phyloP scores from a whole-genome alignment of 2,797 vertebrate genomes.

The Decapterus maruadsi region DNA sequence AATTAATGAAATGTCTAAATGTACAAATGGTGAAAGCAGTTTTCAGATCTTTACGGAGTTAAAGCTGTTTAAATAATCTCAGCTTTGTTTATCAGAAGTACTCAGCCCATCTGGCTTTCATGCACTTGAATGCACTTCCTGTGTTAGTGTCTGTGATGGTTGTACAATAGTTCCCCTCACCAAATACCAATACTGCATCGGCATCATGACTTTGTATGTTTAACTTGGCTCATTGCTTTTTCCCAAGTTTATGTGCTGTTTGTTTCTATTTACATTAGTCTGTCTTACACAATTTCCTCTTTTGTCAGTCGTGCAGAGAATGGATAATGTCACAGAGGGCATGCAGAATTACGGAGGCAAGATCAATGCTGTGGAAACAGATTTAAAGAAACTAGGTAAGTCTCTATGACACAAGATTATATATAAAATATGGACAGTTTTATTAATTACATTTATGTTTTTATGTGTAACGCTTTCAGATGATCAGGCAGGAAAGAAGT shows the following conservation, averaged over 20 bases:
- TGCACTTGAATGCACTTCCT: conserved; percentile 57
- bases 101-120: no score
- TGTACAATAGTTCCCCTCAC: neutral
- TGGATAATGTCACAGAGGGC: conserved; percentile 95
- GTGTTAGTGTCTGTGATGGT: conserved; percentile 12
- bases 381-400: conserved; percentile 95
- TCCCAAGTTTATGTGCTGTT: neutral
- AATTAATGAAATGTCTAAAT: no score
- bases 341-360: conserved; percentile 95
- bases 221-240: neutral
- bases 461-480: conserved; percentile 77
- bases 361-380: conserved; percentile 91
- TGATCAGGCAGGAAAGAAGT: conserved; percentile 91
- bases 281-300: neutral
- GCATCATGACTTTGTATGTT: conserved; percentile 6
- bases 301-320: conserved; percentile 93
- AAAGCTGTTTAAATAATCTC: no score
- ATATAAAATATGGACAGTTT: neutral
- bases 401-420: neutral
- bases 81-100: no score
- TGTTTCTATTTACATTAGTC: neutral
- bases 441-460: neutral
- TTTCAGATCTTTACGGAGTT: neutral
- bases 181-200: neutral
- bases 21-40: neutral